phyloP scores from a whole-genome alignment of 2,797 vertebrate species.

The Tachyglossus aculeatus region DNA sequence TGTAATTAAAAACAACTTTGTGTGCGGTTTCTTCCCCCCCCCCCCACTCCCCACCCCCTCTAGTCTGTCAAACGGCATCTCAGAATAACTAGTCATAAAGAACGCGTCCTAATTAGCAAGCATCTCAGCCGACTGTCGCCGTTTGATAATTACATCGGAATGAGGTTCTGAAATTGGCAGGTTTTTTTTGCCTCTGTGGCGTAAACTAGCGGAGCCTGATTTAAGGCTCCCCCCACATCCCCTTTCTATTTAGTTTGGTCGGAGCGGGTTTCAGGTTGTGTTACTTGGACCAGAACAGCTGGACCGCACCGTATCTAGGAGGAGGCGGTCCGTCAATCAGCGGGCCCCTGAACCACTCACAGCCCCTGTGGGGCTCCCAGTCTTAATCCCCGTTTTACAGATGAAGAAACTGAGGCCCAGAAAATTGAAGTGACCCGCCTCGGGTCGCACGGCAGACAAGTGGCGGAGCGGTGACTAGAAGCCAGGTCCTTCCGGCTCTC shows the following conservation, averaged over 20 bases:
- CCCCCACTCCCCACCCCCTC: slow-evolving; percentile 36
- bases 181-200: slow-evolving; percentile 31
- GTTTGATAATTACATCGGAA: slow-evolving; percentile 75
- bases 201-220: not conserved
- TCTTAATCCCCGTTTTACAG: no score
- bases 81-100: slow-evolving; percentile 72
- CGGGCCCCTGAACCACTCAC: no score
- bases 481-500: no score
- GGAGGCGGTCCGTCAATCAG: no score
- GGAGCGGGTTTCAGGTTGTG: not conserved
- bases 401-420: no score
- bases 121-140: slow-evolving; percentile 58
- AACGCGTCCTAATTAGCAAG: slow-evolving; percentile 75
- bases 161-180: slow-evolving; percentile 61
- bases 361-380: no score
- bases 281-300: no score
- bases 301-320: no score
- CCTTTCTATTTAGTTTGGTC: slow-evolving; percentile 13
- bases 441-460: no score
- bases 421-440: no score
- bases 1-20: slow-evolving; percentile 91
- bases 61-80: slow-evolving; percentile 73
- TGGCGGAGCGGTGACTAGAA: no score
- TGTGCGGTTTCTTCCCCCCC: slow-evolving; percentile 44
- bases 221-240: not conserved